phyloP scores from a whole-genome alignment of 2,113 vertebrate species.

The Callocephalon fimbriatum region DNA sequence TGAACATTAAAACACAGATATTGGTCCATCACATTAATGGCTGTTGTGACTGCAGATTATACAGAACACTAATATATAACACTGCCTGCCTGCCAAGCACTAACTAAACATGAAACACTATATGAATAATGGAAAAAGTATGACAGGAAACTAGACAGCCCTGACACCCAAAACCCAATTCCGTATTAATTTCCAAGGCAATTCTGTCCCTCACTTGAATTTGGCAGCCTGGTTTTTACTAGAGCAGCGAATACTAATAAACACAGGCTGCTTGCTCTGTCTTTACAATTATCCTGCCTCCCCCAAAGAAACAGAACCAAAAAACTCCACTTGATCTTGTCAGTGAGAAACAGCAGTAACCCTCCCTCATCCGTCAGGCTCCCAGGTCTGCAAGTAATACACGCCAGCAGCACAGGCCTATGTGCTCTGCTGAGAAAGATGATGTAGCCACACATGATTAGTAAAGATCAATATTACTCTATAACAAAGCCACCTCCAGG shows the following conservation, averaged over 20 bases:
- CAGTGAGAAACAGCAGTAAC: not conserved
- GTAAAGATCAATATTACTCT: not conserved
- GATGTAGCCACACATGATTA: not conserved
- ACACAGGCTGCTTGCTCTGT: not conserved
- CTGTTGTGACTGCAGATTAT: not conserved
- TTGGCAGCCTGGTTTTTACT: not conserved
- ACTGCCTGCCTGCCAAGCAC: not conserved
- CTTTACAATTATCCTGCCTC: not conserved
- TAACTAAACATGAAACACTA: not conserved
- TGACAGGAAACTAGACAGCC: not conserved
- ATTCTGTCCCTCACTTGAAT: not conserved
- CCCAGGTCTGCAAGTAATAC: not conserved
- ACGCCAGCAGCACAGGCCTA: rapidly evolving
- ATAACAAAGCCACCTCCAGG: not conserved
- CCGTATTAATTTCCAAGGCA: not conserved
- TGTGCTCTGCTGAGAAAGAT: not conserved
- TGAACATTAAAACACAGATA: rapidly evolving
- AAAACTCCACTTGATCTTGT: not conserved
- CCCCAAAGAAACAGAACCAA: not conserved
- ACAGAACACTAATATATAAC: not conserved
- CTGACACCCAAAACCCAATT: not conserved
- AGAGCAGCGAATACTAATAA: not conserved
- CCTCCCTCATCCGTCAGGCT: not conserved
- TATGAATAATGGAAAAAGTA: not conserved
- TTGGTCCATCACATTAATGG: not conserved